Evolutionary conservation across 2,113 vertebrate genomes (phyloP).

Genomic region (Tauraco erythrolophus): DNA sequence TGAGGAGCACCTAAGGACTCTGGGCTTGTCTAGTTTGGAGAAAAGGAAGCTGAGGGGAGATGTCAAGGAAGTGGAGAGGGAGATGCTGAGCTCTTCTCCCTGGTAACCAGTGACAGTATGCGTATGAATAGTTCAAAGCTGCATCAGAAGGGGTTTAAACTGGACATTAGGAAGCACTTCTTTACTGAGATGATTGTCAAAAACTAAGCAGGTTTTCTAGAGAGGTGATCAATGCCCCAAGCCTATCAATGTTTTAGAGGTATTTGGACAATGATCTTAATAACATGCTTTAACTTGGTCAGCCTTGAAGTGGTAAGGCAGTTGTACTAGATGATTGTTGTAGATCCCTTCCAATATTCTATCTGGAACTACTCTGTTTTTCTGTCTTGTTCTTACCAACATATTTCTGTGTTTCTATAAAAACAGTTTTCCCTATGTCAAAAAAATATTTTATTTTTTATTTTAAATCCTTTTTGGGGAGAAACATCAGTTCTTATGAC

Average conservation of each 20-base stretch:
- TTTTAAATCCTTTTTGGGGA: background rate
- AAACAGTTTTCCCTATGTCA: background rate
- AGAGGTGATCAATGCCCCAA: background rate
- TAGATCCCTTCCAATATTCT: fast-evolving
- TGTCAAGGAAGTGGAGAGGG: background rate
- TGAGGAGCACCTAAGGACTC: too few species aligned
- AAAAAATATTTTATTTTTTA: background rate
- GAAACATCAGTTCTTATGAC: background rate
- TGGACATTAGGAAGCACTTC: background rate
- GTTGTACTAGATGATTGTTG: background rate
- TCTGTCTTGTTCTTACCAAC: background rate
- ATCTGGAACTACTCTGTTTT: background rate
- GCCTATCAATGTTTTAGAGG: background rate
- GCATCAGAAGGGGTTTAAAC: background rate
- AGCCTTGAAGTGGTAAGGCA: background rate
- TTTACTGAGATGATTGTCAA: background rate
- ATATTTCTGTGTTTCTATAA: background rate
- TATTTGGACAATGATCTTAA: background rate
- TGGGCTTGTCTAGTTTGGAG: background rate
- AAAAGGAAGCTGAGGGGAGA: background rate
- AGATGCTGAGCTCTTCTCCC: background rate
- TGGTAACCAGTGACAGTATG: fast-evolving
- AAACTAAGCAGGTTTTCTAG: background rate
- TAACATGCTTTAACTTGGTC: background rate
- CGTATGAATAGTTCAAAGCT: background rate